Conservation (phyloP, 2,888 invertebrate genomes). For the Cataglyphis cursor region DNA sequence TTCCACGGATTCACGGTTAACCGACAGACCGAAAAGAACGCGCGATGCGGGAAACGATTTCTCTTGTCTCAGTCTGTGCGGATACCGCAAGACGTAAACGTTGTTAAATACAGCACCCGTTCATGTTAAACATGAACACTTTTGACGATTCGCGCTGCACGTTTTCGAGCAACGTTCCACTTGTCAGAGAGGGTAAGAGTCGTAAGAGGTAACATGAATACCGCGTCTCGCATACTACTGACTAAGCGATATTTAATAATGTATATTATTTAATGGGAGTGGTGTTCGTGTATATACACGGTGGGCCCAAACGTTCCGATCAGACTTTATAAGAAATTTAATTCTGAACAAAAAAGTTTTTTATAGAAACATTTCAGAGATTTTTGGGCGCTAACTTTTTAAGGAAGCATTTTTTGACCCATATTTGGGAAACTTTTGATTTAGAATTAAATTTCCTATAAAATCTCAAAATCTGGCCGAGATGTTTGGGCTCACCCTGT, state of each 20-base stretch:
- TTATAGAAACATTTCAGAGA: no score
- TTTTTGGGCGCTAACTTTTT: no score
- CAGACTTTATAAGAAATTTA: no score
- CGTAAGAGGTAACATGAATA: neutral
- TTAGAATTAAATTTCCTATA: no score
- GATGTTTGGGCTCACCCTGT: no score
- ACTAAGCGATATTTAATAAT: neutral
- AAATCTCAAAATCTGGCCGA: no score
- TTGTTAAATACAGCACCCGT: slow-evolving; percentile 54
- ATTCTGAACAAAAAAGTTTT: no score
- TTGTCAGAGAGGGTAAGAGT: neutral
- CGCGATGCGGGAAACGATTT: slow-evolving; percentile 32
- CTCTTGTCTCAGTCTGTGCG: slow-evolving; percentile 32
- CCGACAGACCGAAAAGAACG: slow-evolving; percentile 7
- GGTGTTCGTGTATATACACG: neutral
- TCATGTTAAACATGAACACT: slow-evolving; percentile 29
- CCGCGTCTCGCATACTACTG: neutral
- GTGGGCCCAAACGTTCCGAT: no score
- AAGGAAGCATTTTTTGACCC: no score
- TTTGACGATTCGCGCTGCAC: neutral
- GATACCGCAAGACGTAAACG: slow-evolving; percentile 54
- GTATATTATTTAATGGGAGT: slow-evolving; percentile 23
- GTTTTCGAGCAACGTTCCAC: neutral
- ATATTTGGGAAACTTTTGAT: no score
- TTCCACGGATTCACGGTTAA: slow-evolving; percentile 31